phyloP scores from a whole-genome alignment of 1,140 invertebrate species.

The Cydia splendana region DNA sequence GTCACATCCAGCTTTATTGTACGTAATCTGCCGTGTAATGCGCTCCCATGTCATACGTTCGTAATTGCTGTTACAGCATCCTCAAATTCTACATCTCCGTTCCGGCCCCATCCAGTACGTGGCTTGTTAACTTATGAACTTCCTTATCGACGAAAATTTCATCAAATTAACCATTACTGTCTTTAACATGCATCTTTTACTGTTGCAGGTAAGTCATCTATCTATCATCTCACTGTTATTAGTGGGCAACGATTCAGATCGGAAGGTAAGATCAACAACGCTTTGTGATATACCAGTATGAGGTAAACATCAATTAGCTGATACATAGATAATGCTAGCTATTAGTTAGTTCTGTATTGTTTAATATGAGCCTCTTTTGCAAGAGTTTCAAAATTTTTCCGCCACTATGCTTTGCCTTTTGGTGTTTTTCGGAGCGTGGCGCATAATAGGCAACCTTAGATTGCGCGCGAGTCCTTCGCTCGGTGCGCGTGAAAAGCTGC shows the following conservation, averaged over 20 bases:
- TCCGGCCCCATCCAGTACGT: conserved; percentile 45
- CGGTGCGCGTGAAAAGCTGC: conserved; percentile 67
- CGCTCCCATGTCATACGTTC: conserved; percentile 56
- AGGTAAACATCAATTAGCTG: conserved; percentile 74
- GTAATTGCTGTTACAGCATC: conserved; percentile 66
- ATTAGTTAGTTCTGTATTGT: conserved; percentile 74
- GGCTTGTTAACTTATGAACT: conserved; percentile 56
- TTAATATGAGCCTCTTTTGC: conserved; percentile 74
- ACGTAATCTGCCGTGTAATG: conserved; percentile 67
- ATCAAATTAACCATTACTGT: conserved; percentile 16
- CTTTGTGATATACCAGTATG: conserved; percentile 47
- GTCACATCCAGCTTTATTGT: conserved; percentile 57
- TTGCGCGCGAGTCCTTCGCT: conserved; percentile 75
- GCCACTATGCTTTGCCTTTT: conserved; percentile 71
- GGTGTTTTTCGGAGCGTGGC: conserved; percentile 78
- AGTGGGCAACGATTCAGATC: conserved; percentile 38
- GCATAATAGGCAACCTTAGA: conserved; percentile 77
- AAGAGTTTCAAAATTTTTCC: conserved; percentile 77
- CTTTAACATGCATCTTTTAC: conserved; percentile 42
- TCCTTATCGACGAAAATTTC: conserved; percentile 28
- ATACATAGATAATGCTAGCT: conserved; percentile 69
- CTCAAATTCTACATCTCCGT: conserved; percentile 59
- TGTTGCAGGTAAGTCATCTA: conserved; percentile 67
- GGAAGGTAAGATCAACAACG: conserved; percentile 39
- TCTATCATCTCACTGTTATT: conserved; percentile 39